Evolutionary conservation across 2,888 invertebrate species (phyloP).

Genomic region (Dolichopus griseipennis): DNA sequence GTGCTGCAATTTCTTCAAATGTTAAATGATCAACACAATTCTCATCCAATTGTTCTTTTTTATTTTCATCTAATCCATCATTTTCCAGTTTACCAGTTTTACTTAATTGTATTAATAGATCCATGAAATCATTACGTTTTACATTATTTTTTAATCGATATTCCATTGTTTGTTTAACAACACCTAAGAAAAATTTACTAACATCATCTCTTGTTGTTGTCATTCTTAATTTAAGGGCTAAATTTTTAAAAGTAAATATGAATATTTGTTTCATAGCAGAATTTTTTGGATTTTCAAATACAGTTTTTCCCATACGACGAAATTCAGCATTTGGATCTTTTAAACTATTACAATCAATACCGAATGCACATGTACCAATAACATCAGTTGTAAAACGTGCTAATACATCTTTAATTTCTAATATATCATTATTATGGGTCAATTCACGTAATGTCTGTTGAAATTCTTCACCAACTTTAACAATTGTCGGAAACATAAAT

Average conservation of each 20-base stretch:
- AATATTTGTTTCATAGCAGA: constrained; percentile 10
- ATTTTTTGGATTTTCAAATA: constrained; percentile 17
- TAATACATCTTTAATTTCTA: constrained; percentile 36
- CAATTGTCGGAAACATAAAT: constrained; percentile 34
- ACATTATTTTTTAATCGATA: constrained; percentile 17
- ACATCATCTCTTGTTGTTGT: constrained; percentile 22
- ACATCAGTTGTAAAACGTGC: constrained; percentile 42
- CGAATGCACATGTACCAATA: constrained; percentile 40
- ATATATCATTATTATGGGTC: constrained; percentile 17
- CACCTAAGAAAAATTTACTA: constrained; percentile 16
- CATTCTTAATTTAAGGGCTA: constrained; percentile 26
- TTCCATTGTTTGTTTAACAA: constrained; percentile 18
- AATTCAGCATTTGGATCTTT: constrained; percentile 32
- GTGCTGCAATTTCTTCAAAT: constrained; percentile 33
- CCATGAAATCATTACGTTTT: constrained; percentile 20
- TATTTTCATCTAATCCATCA: background rate
- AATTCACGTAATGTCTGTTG: constrained; percentile 23
- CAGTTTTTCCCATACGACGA: constrained; percentile 22
- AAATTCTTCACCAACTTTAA: constrained; percentile 24
- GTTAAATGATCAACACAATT: constrained; percentile 19
- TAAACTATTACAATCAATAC: constrained; percentile 36
- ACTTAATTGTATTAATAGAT: constrained; percentile 15
- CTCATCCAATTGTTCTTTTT: constrained; percentile 20
- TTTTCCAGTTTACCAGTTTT: constrained; percentile 32
- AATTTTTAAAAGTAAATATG: constrained; percentile 13